Evolutionary conservation across 2,888 invertebrate species (phyloP), one percentile per base, ranked within the genome.

Genomic region (Coecobrya sp.): DNA sequence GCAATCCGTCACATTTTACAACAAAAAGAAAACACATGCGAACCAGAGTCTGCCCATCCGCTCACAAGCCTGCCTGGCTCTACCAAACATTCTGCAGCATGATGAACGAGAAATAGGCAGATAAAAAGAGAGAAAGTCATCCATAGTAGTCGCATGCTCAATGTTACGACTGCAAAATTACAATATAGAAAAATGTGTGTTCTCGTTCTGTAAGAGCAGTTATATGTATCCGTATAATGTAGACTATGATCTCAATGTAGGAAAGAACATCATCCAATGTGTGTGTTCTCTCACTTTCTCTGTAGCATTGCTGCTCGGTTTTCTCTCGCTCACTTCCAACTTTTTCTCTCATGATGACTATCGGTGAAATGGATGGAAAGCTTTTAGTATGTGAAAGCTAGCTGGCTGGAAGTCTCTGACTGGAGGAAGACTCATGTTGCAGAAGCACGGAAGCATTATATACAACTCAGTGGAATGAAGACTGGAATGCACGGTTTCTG

Each of bases 301-400:
- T 5, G 16, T 25, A 79, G 45, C 49, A 68, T 25, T 68, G 45
- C 49, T 49, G 45, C 49, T 68, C 27, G 45, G 68, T 68, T 16
- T 8, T 70, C 59, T 22, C 89, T 89, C 45, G 42, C 70, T 73
- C 73, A 65, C 30, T 88, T 79, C 22, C 65, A 88, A 81, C 89
- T 89, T 85, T 55, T 84, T 62, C 85, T 59, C 85, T 85, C 89
- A 79, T 85, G 89, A 90, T 90, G 91, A 91, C 91, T 91, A 86
- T 86, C 86, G 86, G 86, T 81, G 91, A 68, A 91, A 91, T 91
- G 82, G 86, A 68, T 79, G 86, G 82, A 91, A 91, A 91, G 86
- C 91, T 91, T 91, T 91, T 91, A 91, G 91, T 86, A 82, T 86
- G 91, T 86, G 91, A 82, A 91, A 91, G 91, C 91, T 76, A 19